A percentile compares a stretch with the other conserved stretches of the same genome.
phyloP scores from a whole-genome alignment of 2,113 vertebrate genomes.

The Egretta garzetta region DNA sequence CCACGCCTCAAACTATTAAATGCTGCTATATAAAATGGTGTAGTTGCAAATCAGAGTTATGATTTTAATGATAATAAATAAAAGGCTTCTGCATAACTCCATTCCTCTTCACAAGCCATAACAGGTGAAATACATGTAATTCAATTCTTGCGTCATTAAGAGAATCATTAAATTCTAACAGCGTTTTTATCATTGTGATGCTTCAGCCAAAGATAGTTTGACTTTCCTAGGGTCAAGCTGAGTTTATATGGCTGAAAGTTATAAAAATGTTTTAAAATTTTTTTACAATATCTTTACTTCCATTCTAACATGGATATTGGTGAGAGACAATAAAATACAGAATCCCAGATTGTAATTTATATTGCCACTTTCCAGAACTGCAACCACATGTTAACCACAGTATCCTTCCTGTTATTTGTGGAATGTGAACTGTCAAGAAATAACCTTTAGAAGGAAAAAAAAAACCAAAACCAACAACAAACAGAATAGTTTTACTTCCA shows the following conservation, averaged over 20 bases:
- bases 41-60: not conserved
- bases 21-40: not conserved
- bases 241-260: not conserved
- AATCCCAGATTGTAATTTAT: not conserved
- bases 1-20: not conserved
- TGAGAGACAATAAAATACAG: not conserved
- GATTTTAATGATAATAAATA: not conserved
- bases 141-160: not conserved
- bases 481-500: not conserved
- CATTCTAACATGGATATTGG: not conserved
- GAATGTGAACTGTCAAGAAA: constrained; percentile 27
- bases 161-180: not conserved
- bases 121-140: not conserved
- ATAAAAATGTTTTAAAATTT: not conserved
- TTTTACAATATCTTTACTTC: not conserved
- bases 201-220: not conserved
- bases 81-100: not conserved
- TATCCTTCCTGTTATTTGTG: constrained; percentile 33
- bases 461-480: not conserved
- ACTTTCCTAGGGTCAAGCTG: not conserved
- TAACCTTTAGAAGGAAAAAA: not conserved
- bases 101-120: not conserved
- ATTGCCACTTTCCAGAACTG: constrained; percentile 7
- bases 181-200: not conserved
- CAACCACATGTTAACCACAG: constrained; percentile 11